phyloP scores from a whole-genome alignment of 2,113 vertebrate genomes.

The Jacana jacana region DNA sequence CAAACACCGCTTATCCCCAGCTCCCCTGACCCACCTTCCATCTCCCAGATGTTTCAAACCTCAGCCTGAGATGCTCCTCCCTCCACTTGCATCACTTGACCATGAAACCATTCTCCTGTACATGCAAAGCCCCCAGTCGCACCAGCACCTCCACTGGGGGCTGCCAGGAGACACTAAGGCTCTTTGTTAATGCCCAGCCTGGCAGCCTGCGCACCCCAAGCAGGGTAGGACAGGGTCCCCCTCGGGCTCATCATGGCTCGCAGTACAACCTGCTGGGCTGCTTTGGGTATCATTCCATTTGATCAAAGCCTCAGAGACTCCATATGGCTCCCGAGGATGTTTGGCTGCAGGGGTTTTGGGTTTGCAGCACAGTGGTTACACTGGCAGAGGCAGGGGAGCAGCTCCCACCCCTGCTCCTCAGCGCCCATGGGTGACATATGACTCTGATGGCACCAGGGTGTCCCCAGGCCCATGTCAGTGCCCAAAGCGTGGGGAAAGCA shows the following conservation, averaged over 20 bases:
- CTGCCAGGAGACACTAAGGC: background rate
- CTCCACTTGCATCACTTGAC: background rate
- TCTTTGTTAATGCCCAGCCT: rapidly evolving
- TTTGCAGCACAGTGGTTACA: background rate
- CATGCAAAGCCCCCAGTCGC: rapidly evolving
- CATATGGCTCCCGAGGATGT: background rate
- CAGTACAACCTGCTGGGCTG: background rate
- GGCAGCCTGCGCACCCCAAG: background rate
- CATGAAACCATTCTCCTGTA: background rate
- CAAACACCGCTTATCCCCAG: rapidly evolving
- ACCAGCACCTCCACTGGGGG: rapidly evolving
- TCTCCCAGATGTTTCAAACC: background rate
- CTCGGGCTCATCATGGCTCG: rapidly evolving
- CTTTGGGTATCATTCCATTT: background rate
- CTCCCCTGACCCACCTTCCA: background rate
- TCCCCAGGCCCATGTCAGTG: background rate
- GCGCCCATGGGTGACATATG: background rate
- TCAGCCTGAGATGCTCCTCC: background rate
- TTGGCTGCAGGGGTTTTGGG: background rate
- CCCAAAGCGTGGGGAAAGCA: background rate
- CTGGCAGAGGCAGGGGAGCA: background rate
- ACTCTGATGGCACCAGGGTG: background rate
- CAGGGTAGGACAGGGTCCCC: background rate
- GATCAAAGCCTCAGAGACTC: background rate
- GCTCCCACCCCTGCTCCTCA: background rate